Evolutionary conservation across 2,113 vertebrate species (phyloP).

Genomic region (Oreochromis tanganicae): DNA sequence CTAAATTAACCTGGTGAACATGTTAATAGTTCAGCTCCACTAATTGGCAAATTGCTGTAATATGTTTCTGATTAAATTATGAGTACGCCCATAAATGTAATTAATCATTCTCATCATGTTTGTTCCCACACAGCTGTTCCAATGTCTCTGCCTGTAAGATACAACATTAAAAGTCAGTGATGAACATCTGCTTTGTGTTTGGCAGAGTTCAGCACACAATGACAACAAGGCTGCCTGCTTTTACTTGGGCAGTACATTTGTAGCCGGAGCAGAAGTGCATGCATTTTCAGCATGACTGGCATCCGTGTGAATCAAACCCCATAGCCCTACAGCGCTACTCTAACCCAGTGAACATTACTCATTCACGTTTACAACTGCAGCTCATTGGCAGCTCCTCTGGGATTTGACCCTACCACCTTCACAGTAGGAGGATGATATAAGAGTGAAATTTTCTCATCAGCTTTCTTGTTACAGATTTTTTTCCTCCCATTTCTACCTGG

Average conservation of each 20-base stretch:
- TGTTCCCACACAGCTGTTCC: neutral
- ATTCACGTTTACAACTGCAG: neutral
- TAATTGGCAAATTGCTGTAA: neutral
- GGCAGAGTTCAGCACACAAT: neutral
- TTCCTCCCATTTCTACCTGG: neutral
- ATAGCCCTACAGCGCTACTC: neutral
- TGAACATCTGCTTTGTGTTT: neutral
- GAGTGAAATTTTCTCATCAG: neutral
- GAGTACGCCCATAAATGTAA: neutral
- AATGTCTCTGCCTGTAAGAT: neutral
- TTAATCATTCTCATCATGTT: neutral
- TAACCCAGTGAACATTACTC: conserved; percentile 1
- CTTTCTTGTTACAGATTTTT: neutral
- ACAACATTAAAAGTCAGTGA: neutral
- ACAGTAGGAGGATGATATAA: neutral
- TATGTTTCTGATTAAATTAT: neutral
- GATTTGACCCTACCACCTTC: neutral
- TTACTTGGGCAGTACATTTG: neutral
- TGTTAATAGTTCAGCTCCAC: neutral
- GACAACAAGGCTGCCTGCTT: neutral
- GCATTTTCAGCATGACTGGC: neutral
- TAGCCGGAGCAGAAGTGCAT: neutral
- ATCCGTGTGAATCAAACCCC: conserved; percentile 2
- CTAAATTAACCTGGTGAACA: neutral
- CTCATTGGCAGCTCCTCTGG: neutral